A percentile compares a stretch with the other conserved stretches of the same genome.
These are phyloP conservation scores for Corythornis cristatus DNA, from an alignment of 2,113 vertebrate species.

Conservation along the genomic window DNA sequence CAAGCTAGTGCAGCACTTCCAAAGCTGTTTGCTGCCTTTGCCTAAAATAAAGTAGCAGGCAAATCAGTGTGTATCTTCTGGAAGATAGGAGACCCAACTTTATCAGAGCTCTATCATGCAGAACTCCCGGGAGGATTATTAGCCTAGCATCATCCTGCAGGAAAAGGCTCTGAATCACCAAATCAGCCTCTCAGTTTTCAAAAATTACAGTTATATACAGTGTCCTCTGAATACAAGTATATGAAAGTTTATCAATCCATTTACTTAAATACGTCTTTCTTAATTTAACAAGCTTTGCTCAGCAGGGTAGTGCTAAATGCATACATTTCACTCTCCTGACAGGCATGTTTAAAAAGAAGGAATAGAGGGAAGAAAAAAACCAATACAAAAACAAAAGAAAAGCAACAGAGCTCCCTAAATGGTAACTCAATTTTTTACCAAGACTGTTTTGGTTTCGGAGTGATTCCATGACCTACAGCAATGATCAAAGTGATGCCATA, in stretches of 20 bases:
- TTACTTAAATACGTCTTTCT: slow-evolving; percentile 14
- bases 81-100: neutral
- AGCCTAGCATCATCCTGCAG: neutral
- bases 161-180: neutral
- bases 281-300: slow-evolving; percentile 24
- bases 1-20: neutral
- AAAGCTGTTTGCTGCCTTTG: neutral
- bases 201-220: neutral
- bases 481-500: slow-evolving; percentile 16
- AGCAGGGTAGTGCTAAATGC: slow-evolving; percentile 1
- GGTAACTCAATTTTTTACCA: slow-evolving; percentile 49
- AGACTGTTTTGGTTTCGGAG: slow-evolving; percentile 46
- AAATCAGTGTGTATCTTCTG: neutral
- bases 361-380: neutral
- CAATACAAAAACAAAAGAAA: slow-evolving; percentile 10
- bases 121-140: neutral
- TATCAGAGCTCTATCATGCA: neutral
- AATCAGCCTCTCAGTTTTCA: neutral
- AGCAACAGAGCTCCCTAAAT: slow-evolving; percentile 5
- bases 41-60: neutral
- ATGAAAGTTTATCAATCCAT: neutral
- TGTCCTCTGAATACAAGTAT: neutral
- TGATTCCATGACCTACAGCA: slow-evolving; percentile 36
- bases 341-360: slow-evolving; percentile 46
- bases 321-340: slow-evolving; percentile 1